Conservation (phyloP, 2,113 vertebrate genomes). For the Urocynchramus pylzowi region DNA sequence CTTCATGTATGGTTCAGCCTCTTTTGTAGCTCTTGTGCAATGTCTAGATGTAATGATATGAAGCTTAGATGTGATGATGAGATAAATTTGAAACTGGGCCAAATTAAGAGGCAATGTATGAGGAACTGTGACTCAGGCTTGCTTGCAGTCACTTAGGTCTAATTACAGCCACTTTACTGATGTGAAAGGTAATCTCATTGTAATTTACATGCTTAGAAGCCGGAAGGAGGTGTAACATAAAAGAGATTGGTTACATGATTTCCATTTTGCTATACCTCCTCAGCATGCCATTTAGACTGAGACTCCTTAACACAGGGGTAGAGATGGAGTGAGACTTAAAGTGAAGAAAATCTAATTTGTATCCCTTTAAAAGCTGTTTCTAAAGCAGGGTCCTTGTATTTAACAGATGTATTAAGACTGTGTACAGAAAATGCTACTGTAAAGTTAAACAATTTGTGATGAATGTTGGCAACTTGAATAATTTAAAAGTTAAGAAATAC, state of each 20-base stretch:
- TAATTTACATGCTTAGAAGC: background rate
- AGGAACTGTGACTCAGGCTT: background rate
- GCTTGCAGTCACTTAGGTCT: background rate
- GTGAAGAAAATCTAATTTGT: background rate
- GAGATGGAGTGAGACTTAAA: background rate
- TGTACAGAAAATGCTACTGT: background rate
- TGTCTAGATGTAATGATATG: background rate
- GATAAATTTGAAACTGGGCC: background rate
- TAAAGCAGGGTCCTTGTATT: background rate
- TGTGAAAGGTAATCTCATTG: background rate
- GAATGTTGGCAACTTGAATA: background rate
- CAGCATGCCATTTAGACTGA: background rate
- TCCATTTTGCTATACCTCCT: background rate
- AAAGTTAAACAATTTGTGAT: background rate
- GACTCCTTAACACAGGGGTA: background rate
- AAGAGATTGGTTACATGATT: background rate
- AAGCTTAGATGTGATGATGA: background rate
- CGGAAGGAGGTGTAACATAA: background rate
- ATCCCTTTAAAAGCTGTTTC: background rate
- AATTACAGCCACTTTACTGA: slow-evolving; percentile 6
- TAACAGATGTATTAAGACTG: background rate
- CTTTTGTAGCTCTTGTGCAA: background rate
- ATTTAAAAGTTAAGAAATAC: background rate
- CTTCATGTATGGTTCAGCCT: background rate
- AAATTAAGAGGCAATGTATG: background rate